These are phyloP conservation scores for Pygathrix nemaeus DNA, from an alignment of 2,113 vertebrate genomes.

Conservation along the genomic window DNA sequence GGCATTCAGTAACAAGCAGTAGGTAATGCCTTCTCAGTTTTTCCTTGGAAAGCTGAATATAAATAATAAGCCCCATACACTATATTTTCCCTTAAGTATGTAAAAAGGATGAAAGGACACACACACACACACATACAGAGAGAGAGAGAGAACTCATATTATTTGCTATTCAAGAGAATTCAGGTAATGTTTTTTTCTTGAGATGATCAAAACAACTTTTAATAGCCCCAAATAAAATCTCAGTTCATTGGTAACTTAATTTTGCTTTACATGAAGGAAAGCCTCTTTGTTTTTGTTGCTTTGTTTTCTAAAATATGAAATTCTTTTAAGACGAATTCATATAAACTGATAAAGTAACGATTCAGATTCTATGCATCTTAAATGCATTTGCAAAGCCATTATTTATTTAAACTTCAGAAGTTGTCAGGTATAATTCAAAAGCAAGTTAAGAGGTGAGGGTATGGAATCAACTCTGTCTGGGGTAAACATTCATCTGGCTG, in stretches of 20 bases:
- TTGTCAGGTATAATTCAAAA: neutral
- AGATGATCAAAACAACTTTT: neutral
- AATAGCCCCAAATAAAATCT: neutral
- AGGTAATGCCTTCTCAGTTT: neutral
- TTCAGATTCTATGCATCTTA: neutral
- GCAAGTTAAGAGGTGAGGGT: too few relatives aligned
- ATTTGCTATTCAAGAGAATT: neutral
- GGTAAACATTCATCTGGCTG: neutral
- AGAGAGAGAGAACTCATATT: neutral
- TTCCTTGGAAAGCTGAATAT: neutral
- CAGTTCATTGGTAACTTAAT: neutral
- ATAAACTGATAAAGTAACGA: neutral
- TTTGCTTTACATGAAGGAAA: neutral
- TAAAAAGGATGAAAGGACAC: neutral
- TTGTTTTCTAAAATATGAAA: constrained; percentile 37
- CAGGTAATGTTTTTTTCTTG: constrained; percentile 25
- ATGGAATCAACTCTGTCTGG: neutral
- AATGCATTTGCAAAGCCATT: neutral
- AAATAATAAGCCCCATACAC: neutral
- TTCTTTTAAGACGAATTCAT: neutral
- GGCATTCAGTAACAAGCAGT: neutral
- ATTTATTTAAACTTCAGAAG: neutral
- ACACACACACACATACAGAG: neutral
- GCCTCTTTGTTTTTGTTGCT: neutral
- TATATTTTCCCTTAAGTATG: neutral